Base-by-base conservation (phyloP, 1,140 invertebrate genomes). In the Ostrea denselamellosa region DNA sequence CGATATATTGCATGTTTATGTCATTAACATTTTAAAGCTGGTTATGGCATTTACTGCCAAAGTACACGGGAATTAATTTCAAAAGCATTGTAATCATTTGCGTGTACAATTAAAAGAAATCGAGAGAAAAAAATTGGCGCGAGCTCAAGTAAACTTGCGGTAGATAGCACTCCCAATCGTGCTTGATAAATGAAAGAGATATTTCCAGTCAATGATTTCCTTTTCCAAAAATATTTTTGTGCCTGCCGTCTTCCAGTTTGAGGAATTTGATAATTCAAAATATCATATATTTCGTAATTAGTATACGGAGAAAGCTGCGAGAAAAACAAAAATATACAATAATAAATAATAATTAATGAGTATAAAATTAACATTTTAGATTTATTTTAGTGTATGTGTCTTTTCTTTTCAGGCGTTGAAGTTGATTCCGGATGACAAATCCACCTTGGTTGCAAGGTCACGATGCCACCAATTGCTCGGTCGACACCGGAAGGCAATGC, bases 391-490 rank as follows among this genome's bases (percentile, higher is more conserved):
- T 44, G 34, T 44, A 2, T 44, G 34, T 44, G 5, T 44, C 5
- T 62, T 62, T 7, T 19, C 19, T 19, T 82, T 85, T 4, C 87
- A 92, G 90, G 90, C 91, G 10, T 95, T 98, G 85, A 97, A 98
- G 92, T 93, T 98, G 56, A 97, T 97, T 91, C 97, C 97, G 9
- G 96, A 96, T 77, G 97, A 98, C 90, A 97, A 97, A 90, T 90
- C 97, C 2, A 87, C 97, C 0, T 95, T 98, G 52, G 97, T 98
- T 22, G 97, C 97, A 3, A 96, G 98, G 86, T 98, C 98, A 92
- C 97, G 97, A 93, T 99, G 98, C 94, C 96, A 98, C 93, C 95
- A 98, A n/a, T 95, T 98, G 34, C 94, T 98, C 17, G 98, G 98
- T 9, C 96, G 98, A 91, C 96, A 97, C 0, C 96, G 96, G 52